Base-by-base conservation (phyloP, 1,140 invertebrate genomes). In the Metopolophium dirhodum region DNA sequence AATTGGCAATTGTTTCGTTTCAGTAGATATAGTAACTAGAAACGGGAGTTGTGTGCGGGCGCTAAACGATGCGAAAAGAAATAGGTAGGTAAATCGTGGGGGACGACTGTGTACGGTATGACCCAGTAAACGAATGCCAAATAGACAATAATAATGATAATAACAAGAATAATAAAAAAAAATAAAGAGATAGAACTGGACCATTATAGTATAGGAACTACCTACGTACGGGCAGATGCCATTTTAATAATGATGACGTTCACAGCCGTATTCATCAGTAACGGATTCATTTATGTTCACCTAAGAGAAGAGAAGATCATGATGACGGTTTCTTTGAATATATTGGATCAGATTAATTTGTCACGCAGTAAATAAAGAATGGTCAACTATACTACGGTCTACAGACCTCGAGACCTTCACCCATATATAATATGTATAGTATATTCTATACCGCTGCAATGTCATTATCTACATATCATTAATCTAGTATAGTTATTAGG, bases 41-140 rank as follows among this genome's bases (percentile, higher is more conserved):
- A 86, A 86, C 85, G 85, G 45, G 41, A 86, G 45, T 47, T 86
- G 18, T 86, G n/a, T 45, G 83, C 37, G 37, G 85, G 30, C 26
- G 85, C 85, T 86, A 86, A 86, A 47, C 45, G 85, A 86, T 86
- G 85, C 85, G 85, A 86, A 86, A 86, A 86, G 85, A 86, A 86
- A 47, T 86, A 47, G 61, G 61, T 77, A 77, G 61, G 45, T 26
- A 86, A n/a, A 86, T 45, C 85, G 85, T 49, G 85, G 37, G 61
- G 85, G 85, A 86, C 85, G 85, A n/a, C 45, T 86, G 37, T 77
- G 11, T n/a, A 68, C 30, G 30, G 61, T 86, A 9, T 86, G 85
- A 86, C 85, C 45, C 85, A 86, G 85, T 86, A 86, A 86, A 86
- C 26, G 85, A 86, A 86, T 86, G 14, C 41, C 8, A 26, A 86